Evolutionary conservation across 2,888 invertebrate genomes (phyloP), one percentile per base, ranked within the genome.

Genomic region (Antheraea assamensis): DNA sequence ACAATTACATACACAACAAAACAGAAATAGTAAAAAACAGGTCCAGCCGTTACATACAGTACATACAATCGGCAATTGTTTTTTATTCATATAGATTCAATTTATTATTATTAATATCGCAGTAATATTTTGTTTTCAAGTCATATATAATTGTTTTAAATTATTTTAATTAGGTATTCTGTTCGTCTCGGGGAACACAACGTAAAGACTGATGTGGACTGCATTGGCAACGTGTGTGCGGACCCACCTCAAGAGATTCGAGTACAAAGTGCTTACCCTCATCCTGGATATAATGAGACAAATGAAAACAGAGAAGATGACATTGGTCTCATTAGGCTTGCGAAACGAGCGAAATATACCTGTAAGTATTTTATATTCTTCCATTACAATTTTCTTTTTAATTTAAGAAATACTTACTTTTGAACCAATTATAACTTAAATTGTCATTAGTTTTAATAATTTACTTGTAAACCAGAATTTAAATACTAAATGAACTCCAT

Each of bases 121-220:
- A 47, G 7, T 15, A 47, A 47, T 47, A 52, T 52, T 52, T 21
- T 52, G 21, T 8, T 47, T 15, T n/a, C 52, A 52, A n/a, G 52
- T 21, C 0, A 21, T 7, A 1, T 52, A 52, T 10, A 58, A 1
- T 13, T 21, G n/a, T 66, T 24, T 31, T 30, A 31, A 24, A 24
- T 71, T 78, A 52, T 5, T 58, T 58, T 87, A n/a, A 30, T 30
- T 80, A 96, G 95, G 74, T 88, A 91, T 76, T 90, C 92, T 64
- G 95, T 95, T 3, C 95, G 96, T 19, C 87, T 97, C 61, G 97
- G 97, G 0, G 97, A 97, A 88, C 96, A 96, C 80, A 96, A 97
- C 82, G 95, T 94, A 0, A 95, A 95, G 78, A 95, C 93, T 1
- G 95, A 95, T 61, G 88, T 94, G 0, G 97, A 97, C 82, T 97